phyloP scores from a whole-genome alignment of 1,140 invertebrate genomes.

The Steinernema khuongi region DNA sequence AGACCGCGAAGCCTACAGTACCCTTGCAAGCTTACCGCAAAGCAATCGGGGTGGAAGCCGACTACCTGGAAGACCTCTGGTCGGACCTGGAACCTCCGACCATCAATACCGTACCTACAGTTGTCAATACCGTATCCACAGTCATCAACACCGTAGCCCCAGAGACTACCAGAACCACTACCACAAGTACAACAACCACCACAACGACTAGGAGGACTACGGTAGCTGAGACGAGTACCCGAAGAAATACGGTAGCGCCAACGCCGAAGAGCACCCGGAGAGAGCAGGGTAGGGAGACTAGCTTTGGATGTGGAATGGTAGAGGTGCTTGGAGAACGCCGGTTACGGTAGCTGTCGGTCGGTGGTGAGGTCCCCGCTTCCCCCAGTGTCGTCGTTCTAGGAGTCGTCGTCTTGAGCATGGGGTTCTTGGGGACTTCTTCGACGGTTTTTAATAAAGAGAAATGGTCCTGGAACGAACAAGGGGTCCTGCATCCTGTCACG shows the following conservation, averaged over 20 bases:
- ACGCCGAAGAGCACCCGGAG: neutral
- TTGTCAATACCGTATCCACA: neutral
- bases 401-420: no score
- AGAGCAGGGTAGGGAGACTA: neutral
- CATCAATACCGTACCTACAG: neutral
- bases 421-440: no score
- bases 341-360: conserved; percentile 12
- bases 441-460: no score
- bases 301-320: conserved; percentile 16
- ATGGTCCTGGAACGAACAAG: no score
- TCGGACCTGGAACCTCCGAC: neutral
- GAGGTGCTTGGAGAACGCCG: neutral
- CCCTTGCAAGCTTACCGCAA: neutral
- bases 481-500: no score
- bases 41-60: neutral
- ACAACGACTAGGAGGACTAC: neutral
- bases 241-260: neutral
- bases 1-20: neutral
- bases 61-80: conserved; percentile 2
- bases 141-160: neutral
- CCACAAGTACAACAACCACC: neutral
- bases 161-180: neutral
- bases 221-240: no score
- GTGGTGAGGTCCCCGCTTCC: conserved; percentile 11
- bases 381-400: neutral